Base-by-base conservation (phyloP, 2,113 vertebrate species). In the Hippocampus abdominalis region DNA sequence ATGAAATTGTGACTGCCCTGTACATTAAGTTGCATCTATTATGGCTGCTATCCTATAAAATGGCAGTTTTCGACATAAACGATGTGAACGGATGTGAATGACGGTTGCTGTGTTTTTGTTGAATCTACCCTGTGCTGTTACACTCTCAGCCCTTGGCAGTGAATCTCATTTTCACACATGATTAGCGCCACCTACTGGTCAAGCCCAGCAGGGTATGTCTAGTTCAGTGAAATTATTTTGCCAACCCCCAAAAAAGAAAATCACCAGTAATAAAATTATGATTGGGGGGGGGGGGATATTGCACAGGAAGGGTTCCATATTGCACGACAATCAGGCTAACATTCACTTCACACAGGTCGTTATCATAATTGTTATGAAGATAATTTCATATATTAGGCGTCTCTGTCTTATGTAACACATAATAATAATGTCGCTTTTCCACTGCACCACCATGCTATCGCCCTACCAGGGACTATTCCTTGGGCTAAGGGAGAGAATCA, bases 31-130 rank as follows among this genome's bases (percentile, higher is more conserved):
- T 23, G 27, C 5, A 72, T 84, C 80, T 84, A 36, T 79, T 89
- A 93, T 93, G 92, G 92, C 92, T 93, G 88, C 91, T 92, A 90
- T 93, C 92, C 92, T 93, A 92, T 73, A 85, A 89, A 87, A 90
- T 90, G 90, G 92, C 91, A 93, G 92, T 89, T 85, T 36, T 84
- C 80, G 78, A 77, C 66, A 44, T 18, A 60, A 60, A 60, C 6
- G 16, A 60, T 32, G 27, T 18, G 23, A 87, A 88, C 73, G 71
- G 71, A 72, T 29, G 29, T 20, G 3, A 39, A 62, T 9, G 32
- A 62, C 18, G 18, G 13, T 62, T 39, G 18, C 32, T 27, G 60
- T 8, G 56, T 64, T 61, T 64, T 66, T 54, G 62, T 5, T 16
- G 0, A 39, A 56, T 66, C 42, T 68, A 54, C 70, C 68, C 57